Evolutionary conservation across 2,113 vertebrate genomes (phyloP).

Genomic region (Vulpes ferrilata): DNA sequence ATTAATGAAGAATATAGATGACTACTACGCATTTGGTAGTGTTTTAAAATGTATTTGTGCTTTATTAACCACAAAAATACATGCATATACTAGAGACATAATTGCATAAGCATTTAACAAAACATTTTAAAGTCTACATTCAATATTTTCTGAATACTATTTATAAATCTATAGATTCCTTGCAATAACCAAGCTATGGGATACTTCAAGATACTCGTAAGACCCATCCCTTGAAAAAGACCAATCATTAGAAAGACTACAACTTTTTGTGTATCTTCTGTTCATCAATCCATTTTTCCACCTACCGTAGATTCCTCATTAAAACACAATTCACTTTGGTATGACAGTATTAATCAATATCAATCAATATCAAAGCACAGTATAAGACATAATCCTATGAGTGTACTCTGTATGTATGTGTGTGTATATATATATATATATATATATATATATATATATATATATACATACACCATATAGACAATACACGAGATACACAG

Average conservation of each 20-base stretch:
- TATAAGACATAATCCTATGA: neutral
- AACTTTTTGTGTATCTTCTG: neutral
- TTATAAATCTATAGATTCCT: neutral
- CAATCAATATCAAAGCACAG: neutral
- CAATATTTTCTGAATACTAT: neutral
- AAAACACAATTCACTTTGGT: neutral
- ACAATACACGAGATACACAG: neutral
- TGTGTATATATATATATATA: fast-evolving
- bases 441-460: neutral
- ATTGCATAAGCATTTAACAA: neutral
- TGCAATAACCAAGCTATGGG: neutral
- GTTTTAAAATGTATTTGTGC: neutral
- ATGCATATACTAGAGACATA: neutral
- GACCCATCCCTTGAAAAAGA: neutral
- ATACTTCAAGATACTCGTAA: neutral
- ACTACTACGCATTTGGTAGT: neutral
- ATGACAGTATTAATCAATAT: neutral
- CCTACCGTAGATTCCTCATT: neutral
- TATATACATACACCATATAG: neutral
- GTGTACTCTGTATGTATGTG: neutral
- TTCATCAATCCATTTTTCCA: neutral
- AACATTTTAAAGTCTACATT: neutral
- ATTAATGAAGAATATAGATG: neutral
- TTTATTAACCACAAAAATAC: neutral
- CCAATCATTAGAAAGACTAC: neutral